Evolutionary conservation across 2,113 vertebrate species (phyloP), one percentile per base, ranked within the genome.

Genomic region (Oncorhynchus mykiss): DNA sequence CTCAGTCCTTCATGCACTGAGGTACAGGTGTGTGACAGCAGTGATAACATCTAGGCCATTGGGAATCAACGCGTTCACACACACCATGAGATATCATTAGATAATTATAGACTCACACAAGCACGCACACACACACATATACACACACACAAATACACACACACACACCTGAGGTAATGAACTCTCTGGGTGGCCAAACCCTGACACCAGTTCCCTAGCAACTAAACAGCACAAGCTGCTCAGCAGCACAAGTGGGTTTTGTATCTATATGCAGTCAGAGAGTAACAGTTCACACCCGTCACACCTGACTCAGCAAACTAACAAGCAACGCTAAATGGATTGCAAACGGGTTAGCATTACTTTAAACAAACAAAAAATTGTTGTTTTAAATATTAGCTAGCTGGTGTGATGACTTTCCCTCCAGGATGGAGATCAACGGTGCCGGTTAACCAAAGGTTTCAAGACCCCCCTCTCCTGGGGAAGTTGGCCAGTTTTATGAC

Each of bases 1-100:
- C 31, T 65, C 72, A 73, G 16, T 8, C 24, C 51, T 27, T 8
- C 70, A 69, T 54, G 80, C 29, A 78, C 66, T 80, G 70, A 73
- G 62, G 12, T 76, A 70, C 80, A 80, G 80, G 59, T 82, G 78
- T 77, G 48, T 85, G 84, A 80, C 80, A 39, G n/a, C 45, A 45
- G 24, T 64, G 27, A 51, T 66, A 67, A 77, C 74, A 83, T 18
- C 54, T 14, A 4, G 67, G 67, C 70, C 67, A 76, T 80, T 66
- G 71, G 70, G 54, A 24, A 54, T 72, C 69, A 71, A 24, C 12
- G 49, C 29, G 45, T 54, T 74, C 62, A 69, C 70, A 51, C 57
- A 49, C 39, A 45, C 8, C 39, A 45, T 45, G 8, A 11, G 39
- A 45, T 45, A 45, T 72, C 12, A 78, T 78, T 75, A 67, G 60